Evolutionary conservation across 2,888 invertebrate genomes (phyloP), one percentile per base, ranked within the genome.

Genomic region (Dryococelus australis): DNA sequence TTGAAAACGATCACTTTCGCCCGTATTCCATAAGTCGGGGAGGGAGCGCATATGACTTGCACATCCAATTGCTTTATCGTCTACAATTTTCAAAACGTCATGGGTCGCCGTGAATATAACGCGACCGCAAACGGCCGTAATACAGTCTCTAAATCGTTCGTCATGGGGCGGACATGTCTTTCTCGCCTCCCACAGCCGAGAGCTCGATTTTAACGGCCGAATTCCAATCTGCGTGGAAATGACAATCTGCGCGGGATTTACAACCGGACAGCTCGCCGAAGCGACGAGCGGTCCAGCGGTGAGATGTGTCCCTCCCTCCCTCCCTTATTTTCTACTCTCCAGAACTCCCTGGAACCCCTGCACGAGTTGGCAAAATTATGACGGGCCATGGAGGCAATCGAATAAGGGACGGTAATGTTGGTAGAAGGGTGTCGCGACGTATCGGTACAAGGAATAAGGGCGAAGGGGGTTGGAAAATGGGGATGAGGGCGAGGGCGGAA

Each of bases 291-390:
- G n/a, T 0, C n/a, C 12, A 47, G 10, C n/a, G 65, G 65, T 65
- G 65, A 65, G 65, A 24, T 65, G n/a, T n/a, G 20, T n/a, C 65
- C 8, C n/a, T n/a, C n/a, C n/a, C n/a, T n/a, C 65, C 10, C 16
- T 16, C 12, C 47, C 47, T 47, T 8, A 35, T 47, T 47, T 47
- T 47, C 47, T 47, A 10, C 8, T 16, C 47, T 10, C 47, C 47
- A 47, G 6, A 9, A 10, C 47, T 65, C 65, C 20, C n/a, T 20
- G 13, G 20, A 20, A 20, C 65, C 65, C n/a, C 65, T n/a, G 65
- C 65, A 65, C 8, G n/a, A 65, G 65, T 65, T 16, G 83, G 83
- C 35, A 47, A 20, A 85, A 53, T 85, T 85, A 53, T 20, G 85
- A 47, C 8, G 51, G 28, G 24, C 47, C n/a, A 47, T 65, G 43